These are phyloP conservation scores for Chelmon rostratus DNA, from an alignment of 2,797 vertebrate genomes.

Conservation along the genomic window DNA sequence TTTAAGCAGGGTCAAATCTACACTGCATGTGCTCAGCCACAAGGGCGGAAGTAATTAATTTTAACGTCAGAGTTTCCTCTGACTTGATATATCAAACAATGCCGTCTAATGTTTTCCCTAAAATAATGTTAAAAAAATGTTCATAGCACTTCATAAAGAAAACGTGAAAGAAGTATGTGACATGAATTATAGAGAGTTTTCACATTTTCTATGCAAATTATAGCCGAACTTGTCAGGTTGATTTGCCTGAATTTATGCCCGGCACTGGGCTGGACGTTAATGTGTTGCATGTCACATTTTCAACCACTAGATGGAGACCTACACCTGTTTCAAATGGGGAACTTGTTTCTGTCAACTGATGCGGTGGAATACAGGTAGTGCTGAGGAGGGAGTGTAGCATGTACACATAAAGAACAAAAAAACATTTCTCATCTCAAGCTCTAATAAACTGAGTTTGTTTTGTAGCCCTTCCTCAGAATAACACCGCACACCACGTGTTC, in stretches of 20 bases:
- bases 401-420: not conserved
- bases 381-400: not conserved
- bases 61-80: no score
- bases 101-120: no score
- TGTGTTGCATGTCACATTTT: not conserved
- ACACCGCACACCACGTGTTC: not conserved
- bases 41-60: no score
- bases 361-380: not conserved
- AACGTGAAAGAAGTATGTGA: no score
- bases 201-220: not conserved
- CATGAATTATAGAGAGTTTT: no score
- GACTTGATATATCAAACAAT: no score
- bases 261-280: no score
- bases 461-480: no score
- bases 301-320: constrained; percentile 53
- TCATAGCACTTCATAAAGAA: no score
- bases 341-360: not conserved
- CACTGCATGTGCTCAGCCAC: not conserved
- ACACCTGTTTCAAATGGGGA: not conserved
- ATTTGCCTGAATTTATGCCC: not conserved
- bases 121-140: no score
- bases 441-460: not conserved
- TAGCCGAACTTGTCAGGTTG: no score
- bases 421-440: not conserved
- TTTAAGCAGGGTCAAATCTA: not conserved